Conservation (phyloP, 2,113 vertebrate genomes). For the Cephalopterus ornatus region DNA sequence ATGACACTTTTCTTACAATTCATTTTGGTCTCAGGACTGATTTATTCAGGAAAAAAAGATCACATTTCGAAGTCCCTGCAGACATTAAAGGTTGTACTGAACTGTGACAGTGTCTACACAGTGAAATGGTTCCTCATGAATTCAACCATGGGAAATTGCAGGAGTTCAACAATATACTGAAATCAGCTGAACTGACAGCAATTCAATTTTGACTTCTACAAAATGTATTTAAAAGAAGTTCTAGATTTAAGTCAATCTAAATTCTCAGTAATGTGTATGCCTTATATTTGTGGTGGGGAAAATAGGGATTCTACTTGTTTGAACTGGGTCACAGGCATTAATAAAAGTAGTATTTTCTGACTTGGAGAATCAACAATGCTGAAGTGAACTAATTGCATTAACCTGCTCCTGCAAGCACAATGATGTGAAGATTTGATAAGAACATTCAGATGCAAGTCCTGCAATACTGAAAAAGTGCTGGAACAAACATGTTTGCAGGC, state of each 20-base stretch:
- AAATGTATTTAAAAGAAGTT: not conserved
- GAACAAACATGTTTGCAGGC: not conserved
- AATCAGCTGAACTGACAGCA: not conserved
- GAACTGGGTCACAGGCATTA: not conserved
- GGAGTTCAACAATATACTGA: not conserved
- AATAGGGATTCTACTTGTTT: not conserved
- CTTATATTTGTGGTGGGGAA: not conserved
- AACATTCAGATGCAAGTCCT: not conserved
- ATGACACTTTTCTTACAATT: not conserved
- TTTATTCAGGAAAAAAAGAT: not conserved
- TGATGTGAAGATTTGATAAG: not conserved
- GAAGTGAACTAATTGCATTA: not conserved
- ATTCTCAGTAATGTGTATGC: not conserved
- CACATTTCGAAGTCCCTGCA: not conserved
- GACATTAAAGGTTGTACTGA: not conserved
- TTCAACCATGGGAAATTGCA: not conserved
- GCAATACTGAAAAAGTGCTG: not conserved
- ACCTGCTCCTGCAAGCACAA: not conserved
- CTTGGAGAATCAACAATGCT: not conserved
- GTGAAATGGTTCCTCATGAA: not conserved
- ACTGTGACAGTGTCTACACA: not conserved
- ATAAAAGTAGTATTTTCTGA: not conserved
- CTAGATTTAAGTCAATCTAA: not conserved
- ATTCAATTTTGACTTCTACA: not conserved
- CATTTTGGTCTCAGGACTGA: not conserved